These are phyloP conservation scores for Conger conger DNA, from an alignment of 2,113 vertebrate genomes.

Conservation along the genomic window DNA sequence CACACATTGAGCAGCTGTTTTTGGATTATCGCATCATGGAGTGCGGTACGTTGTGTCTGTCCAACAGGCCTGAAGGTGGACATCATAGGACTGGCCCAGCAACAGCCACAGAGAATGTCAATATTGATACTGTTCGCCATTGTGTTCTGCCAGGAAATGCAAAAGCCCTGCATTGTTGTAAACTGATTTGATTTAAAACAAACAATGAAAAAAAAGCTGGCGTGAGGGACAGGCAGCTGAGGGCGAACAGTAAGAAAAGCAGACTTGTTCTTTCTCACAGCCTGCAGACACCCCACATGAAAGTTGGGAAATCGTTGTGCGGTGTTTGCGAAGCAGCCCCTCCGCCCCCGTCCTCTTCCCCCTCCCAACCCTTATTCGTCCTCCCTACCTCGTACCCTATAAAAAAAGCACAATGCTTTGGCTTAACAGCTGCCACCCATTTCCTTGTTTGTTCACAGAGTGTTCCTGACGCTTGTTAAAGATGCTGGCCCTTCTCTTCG, in stretches of 20 bases:
- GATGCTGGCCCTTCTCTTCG: constrained; percentile 32
- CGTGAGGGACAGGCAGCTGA: constrained; percentile 50
- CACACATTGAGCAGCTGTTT: not conserved
- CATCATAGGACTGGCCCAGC: constrained; percentile 54
- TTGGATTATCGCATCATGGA: not conserved
- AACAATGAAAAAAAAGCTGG: constrained; percentile 1
- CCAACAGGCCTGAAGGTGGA: constrained; percentile 37
- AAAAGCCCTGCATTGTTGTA: constrained; percentile 62
- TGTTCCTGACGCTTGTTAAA: constrained; percentile 50
- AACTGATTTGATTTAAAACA: constrained; percentile 63
- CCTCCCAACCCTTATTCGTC: not conserved
- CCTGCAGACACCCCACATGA: constrained; percentile 62
- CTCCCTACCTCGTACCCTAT: constrained; percentile 44
- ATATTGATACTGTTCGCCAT: constrained; percentile 70
- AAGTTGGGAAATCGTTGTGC: constrained; percentile 63
- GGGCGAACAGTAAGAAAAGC: constrained; percentile 34
- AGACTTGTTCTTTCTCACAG: constrained; percentile 52
- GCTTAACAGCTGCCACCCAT: constrained; percentile 55
- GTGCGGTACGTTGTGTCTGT: not conserved
- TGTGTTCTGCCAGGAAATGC: constrained; percentile 63
- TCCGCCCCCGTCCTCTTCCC: constrained; percentile 37
- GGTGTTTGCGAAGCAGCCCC: constrained; percentile 57
- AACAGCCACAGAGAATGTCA: constrained; percentile 70
- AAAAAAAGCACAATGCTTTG: constrained; percentile 50
- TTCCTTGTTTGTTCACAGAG: constrained; percentile 55